These are phyloP conservation scores for Melipona beecheii DNA, from an alignment of 2,888 invertebrate genomes.

Conservation along the genomic window DNA sequence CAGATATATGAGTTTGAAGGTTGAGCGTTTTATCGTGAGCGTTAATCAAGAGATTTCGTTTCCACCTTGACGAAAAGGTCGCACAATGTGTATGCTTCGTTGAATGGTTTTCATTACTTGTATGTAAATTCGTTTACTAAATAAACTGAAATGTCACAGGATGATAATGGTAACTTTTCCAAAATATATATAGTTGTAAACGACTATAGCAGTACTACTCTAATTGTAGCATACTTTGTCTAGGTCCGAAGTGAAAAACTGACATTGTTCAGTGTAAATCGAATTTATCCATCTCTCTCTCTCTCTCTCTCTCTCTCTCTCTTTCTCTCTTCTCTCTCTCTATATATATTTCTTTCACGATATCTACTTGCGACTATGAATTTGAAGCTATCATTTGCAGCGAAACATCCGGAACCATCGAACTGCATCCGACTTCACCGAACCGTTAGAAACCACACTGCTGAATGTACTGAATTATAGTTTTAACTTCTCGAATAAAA, in stretches of 20 bases:
- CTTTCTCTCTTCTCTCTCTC: too few species aligned
- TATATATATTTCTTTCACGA: too few species aligned
- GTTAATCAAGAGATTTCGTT: too few species aligned
- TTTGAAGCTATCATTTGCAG: background rate
- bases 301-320: too few species aligned
- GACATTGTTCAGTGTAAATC: background rate
- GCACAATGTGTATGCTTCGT: background rate
- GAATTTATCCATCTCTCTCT: slow-evolving; percentile 13
- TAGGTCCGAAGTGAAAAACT: background rate
- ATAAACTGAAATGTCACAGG: background rate
- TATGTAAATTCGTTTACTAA: background rate
- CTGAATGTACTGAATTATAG: background rate
- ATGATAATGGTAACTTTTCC: too few species aligned
- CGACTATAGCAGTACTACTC: too few species aligned
- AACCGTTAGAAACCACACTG: too few species aligned
- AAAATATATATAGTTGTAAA: too few species aligned
- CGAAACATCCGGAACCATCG: background rate
- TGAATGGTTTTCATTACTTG: background rate
- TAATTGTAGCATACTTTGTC: background rate
- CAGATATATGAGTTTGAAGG: background rate
- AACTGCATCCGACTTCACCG: background rate
- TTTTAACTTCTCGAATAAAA: background rate
- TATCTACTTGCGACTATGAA: background rate
- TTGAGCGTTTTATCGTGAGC: too few species aligned
- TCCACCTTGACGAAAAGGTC: too few species aligned